These are phyloP conservation scores for Halisarca cf. caerulea DNA, from an alignment of 37 sponge, comb jelly and placozoan genomes.

Conservation along the genomic window DNA sequence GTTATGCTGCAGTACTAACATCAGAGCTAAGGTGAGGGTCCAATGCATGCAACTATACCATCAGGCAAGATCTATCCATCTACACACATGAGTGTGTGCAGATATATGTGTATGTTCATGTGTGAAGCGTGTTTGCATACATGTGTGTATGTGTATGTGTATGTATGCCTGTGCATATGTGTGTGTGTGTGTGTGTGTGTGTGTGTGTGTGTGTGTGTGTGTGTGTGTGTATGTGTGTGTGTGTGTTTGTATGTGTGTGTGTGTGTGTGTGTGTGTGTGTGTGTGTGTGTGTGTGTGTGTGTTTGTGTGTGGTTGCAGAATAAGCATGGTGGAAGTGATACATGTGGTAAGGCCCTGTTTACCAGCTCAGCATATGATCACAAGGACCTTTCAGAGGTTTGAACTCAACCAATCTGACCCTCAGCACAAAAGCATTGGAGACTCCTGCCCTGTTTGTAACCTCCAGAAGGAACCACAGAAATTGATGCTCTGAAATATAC, in stretches of 20 bases:
- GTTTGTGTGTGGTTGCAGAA: neutral
- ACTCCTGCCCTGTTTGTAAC: no score
- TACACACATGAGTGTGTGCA: neutral
- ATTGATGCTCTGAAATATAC: no score
- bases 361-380: no score
- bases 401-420: no score
- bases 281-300: conserved; percentile 11
- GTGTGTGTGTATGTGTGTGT: conserved; percentile 22
- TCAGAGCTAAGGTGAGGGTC: no score
- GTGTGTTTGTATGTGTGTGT: neutral
- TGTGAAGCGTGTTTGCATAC: neutral
- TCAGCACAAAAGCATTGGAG: no score
- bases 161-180: neutral
- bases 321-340: no score
- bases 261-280: conserved; percentile 17
- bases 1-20: no score
- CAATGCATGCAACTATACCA: neutral
- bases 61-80: neutral
- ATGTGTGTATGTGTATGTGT: conserved; percentile 1
- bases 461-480: no score
- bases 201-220: conserved; percentile 25
- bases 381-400: no score
- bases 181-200: conserved; percentile 5
- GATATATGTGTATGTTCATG: neutral
- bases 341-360: no score